These are phyloP conservation scores for Megaleporinus macrocephalus DNA, from an alignment of 2,113 vertebrate species.

Conservation along the genomic window DNA sequence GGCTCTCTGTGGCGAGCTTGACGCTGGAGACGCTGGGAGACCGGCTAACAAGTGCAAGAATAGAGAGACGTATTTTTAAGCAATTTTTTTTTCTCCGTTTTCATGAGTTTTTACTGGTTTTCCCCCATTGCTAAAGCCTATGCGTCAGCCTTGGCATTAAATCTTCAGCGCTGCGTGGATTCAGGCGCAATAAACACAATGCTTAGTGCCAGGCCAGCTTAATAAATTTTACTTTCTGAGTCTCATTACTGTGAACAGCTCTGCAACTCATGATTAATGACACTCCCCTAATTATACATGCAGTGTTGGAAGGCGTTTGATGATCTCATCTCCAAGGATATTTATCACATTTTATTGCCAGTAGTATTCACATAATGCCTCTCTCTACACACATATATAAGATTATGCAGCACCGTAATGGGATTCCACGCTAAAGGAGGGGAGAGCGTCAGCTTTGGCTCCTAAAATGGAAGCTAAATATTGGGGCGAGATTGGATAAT, in stretches of 20 bases:
- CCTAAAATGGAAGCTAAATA: slow-evolving; percentile 35
- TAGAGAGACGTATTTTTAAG: slow-evolving; percentile 27
- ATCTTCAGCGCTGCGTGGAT: slow-evolving; percentile 84
- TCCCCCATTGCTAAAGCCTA: slow-evolving; percentile 13
- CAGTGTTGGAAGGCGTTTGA: slow-evolving; percentile 79
- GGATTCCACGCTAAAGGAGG: slow-evolving; percentile 27
- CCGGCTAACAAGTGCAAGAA: background rate
- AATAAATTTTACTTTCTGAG: slow-evolving; percentile 87
- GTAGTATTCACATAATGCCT: slow-evolving; percentile 56
- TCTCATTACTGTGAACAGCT: slow-evolving; percentile 88
- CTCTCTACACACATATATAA: slow-evolving; percentile 44
- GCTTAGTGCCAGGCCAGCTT: slow-evolving; percentile 83
- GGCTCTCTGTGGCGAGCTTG: background rate
- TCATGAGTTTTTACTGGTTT: slow-evolving; percentile 16
- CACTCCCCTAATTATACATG: slow-evolving; percentile 89
- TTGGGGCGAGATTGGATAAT: slow-evolving; percentile 46
- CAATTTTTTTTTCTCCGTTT: background rate
- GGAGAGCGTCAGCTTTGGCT: slow-evolving; percentile 30
- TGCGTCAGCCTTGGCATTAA: slow-evolving; percentile 68
- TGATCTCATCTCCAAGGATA: slow-evolving; percentile 76
- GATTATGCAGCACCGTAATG: slow-evolving; percentile 47
- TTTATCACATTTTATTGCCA: slow-evolving; percentile 69
- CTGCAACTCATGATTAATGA: slow-evolving; percentile 87
- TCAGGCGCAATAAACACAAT: slow-evolving; percentile 85
- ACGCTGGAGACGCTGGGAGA: slow-evolving; percentile 18